Conservation (phyloP, 1,140 invertebrate genomes). For the Brachionus rotundiformis region DNA sequence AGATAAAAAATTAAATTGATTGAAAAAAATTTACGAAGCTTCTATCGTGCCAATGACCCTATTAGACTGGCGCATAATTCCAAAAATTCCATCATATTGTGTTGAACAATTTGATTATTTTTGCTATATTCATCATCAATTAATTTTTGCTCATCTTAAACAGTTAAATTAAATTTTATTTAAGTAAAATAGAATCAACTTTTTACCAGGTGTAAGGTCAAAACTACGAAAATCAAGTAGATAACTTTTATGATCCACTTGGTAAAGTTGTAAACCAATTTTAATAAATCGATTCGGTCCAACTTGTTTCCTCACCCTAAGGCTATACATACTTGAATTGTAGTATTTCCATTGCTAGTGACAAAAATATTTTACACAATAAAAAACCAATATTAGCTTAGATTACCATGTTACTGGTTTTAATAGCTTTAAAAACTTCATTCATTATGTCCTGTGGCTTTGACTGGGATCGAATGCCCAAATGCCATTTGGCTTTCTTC, state of each 20-base stretch:
- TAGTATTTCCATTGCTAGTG: constrained; percentile 51
- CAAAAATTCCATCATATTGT: constrained; percentile 99
- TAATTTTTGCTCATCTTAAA: constrained; percentile 58
- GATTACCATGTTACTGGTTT: constrained; percentile 84
- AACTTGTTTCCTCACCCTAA: constrained; percentile 33
- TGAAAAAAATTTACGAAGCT: background rate
- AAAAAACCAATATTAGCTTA: no score
- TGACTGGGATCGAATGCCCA: constrained; percentile 93
- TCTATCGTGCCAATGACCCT: constrained; percentile 79
- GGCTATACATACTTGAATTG: constrained; percentile 51
- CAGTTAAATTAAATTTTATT: constrained; percentile 44
- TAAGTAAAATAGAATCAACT: constrained; percentile 14
- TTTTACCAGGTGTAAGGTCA: constrained; percentile 31
- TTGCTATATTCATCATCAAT: constrained; percentile 53
- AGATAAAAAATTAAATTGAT: background rate
- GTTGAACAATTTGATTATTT: constrained; percentile 64
- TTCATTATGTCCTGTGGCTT: constrained; percentile 99
- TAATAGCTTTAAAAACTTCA: constrained; percentile 99
- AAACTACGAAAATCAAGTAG: constrained; percentile 78
- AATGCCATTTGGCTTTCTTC: constrained; percentile 98
- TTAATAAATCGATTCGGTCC: constrained; percentile 67
- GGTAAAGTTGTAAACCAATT: constrained; percentile 97
- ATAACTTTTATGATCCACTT: constrained; percentile 96
- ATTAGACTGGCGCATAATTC: constrained; percentile 99
- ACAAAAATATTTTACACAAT: background rate